Evolutionary conservation across 2,888 invertebrate genomes (phyloP).

Genomic region (Pachliopta kotzebuea): DNA sequence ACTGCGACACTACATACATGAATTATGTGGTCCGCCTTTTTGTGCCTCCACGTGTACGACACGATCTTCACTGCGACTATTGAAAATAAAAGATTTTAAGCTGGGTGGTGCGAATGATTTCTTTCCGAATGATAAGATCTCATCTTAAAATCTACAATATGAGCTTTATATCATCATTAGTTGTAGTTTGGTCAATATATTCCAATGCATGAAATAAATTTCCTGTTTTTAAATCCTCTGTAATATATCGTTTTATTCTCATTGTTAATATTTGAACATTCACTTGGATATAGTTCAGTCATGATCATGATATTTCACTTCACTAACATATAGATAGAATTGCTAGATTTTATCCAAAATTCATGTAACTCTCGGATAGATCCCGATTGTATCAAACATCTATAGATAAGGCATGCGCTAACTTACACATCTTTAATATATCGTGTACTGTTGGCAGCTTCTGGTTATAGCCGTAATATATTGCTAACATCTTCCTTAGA

Average conservation of each 20-base stretch:
- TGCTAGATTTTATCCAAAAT: background rate
- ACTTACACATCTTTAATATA: constrained; percentile 6
- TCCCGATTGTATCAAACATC: constrained; percentile 4
- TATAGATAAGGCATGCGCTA: background rate
- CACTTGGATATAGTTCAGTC: no score
- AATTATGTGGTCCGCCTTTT: constrained; percentile 66
- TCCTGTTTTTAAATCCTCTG: no score
- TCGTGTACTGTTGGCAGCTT: constrained; percentile 10
- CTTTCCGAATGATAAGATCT: constrained; percentile 34
- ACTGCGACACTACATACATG: constrained; percentile 59
- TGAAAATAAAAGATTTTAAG: constrained; percentile 27
- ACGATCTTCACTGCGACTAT: constrained; percentile 16
- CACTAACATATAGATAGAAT: no score
- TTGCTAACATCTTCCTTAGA: constrained; percentile 1
- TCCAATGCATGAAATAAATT: constrained; percentile 32
- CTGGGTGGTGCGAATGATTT: constrained; percentile 48
- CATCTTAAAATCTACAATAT: constrained; percentile 35
- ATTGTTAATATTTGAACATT: no score
- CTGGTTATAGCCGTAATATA: constrained; percentile 7
- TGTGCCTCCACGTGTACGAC: constrained; percentile 26
- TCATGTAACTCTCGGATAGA: background rate
- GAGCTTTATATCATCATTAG: constrained; percentile 46
- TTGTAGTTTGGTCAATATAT: constrained; percentile 36
- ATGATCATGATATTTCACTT: no score
- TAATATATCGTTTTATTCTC: no score